Percentiles rank a stretch among this genome's conserved stretches.
Evolutionary conservation across 2,888 invertebrate species (phyloP).

Genomic region (Dasysyrphus tricinctus): DNA sequence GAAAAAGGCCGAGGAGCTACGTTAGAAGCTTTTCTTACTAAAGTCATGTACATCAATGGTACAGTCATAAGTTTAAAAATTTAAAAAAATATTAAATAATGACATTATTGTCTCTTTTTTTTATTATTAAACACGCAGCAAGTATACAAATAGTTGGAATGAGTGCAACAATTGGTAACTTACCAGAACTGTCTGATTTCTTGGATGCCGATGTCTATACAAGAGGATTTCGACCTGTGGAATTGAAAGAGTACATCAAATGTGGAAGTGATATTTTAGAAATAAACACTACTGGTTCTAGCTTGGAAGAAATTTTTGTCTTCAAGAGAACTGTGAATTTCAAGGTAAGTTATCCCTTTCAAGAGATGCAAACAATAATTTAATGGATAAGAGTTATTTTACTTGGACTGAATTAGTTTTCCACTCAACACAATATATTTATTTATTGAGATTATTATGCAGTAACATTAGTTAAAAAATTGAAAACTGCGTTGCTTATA

Average conservation of each 20-base stretch:
- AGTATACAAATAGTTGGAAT: constrained; percentile 95
- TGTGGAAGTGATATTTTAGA: constrained; percentile 86
- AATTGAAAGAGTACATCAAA: constrained; percentile 92
- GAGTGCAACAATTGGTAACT: constrained; percentile 98
- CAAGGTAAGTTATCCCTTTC: constrained; percentile 77
- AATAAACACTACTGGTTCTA: constrained; percentile 84
- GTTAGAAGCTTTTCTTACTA: constrained; percentile 93
- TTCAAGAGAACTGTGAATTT: constrained; percentile 85
- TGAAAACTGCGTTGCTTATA: too few relatives aligned
- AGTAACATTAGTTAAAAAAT: too few relatives aligned
- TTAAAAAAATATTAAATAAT: neutral
- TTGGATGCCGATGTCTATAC: constrained; percentile 92
- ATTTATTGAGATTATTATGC: too few relatives aligned
- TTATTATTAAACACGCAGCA: constrained; percentile 80
- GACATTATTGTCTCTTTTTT: constrained; percentile 4
- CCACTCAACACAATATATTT: too few relatives aligned
- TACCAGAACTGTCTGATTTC: constrained; percentile 91
- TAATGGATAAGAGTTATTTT: too few relatives aligned
- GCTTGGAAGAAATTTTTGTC: constrained; percentile 85
- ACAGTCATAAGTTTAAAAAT: constrained; percentile 61
- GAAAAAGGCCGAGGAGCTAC: constrained; percentile 93
- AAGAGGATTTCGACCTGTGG: constrained; percentile 94
- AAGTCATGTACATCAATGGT: constrained; percentile 89
- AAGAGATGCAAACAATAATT: neutral
- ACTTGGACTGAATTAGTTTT: too few relatives aligned